Conservation (phyloP, 2,888 invertebrate species). For the Sialis lutaria region DNA sequence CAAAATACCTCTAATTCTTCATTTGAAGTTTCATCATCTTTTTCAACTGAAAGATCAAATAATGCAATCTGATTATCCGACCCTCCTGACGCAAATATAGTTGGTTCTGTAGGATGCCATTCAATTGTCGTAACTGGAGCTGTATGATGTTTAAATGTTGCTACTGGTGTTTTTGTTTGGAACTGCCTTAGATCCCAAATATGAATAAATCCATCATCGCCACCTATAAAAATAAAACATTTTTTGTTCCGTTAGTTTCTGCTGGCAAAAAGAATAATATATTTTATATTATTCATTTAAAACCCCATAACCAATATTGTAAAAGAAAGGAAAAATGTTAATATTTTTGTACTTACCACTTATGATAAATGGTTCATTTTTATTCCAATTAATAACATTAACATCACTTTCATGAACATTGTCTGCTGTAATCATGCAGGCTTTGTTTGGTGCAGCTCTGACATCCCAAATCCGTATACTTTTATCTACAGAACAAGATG, state of each 20-base stretch:
- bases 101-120: slow-evolving; percentile 89
- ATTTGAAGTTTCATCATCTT: slow-evolving; percentile 42
- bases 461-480: slow-evolving; percentile 93
- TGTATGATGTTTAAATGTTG: slow-evolving; percentile 89
- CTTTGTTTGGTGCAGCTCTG: slow-evolving; percentile 67
- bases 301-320: neutral
- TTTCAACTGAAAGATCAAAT: slow-evolving; percentile 91
- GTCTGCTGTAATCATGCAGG: slow-evolving; percentile 76
- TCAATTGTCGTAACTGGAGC: slow-evolving; percentile 89
- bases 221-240: slow-evolving; percentile 38
- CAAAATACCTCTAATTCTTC: slow-evolving; percentile 29
- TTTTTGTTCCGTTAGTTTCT: neutral
- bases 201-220: slow-evolving; percentile 87
- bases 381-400: slow-evolving; percentile 97
- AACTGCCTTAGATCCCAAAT: slow-evolving; percentile 93
- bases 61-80: slow-evolving; percentile 90
- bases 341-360: slow-evolving; percentile 33
- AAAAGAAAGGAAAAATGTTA: neutral
- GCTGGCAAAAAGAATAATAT: no score
- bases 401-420: slow-evolving; percentile 84
- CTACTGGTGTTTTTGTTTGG: slow-evolving; percentile 60
- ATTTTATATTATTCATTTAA: neutral
- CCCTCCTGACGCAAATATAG: slow-evolving; percentile 84
- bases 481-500: slow-evolving; percentile 78
- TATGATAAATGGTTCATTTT: slow-evolving; percentile 72